Evolutionary conservation across 2,113 vertebrate species (phyloP), one percentile per base, ranked within the genome.

Genomic region (Gymnorhina tibicen): DNA sequence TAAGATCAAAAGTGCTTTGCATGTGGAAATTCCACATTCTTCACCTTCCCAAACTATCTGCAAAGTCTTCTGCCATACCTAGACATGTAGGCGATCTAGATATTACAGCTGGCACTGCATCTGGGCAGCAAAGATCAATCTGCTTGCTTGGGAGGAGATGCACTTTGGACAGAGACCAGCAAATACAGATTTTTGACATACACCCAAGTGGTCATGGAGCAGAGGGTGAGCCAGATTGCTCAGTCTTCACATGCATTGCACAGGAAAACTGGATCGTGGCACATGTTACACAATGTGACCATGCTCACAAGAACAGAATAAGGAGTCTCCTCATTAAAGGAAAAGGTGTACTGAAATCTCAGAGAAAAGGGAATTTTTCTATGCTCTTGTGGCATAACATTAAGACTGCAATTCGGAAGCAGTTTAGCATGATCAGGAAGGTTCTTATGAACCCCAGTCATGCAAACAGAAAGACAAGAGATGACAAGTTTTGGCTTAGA

Each of bases 171-270:
- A 83, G 58, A 42, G 72, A 69, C 11, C 50, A 82, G 24, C 44
- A 70, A 4, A 2, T 4, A 27, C 23, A 81, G 62, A 75, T 80
- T 90, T 90, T 60, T 53, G 35, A 91, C 32, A 30, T 1, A 16
- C 2, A 78, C 9, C 14, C 6, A 1, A 87, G 37, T 4, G 13
- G 56, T 20, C 64, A 47, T 1, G 23, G 78, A 94, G 74, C 94
- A 91, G 87, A 77, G 81, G 27, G 62, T 35, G 42, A 95, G 68
- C 33, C 93, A 96, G 95, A 93, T 91, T 95, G 93, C 60, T 80
- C 47, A 24, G 42, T 32, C 52, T 50, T 19, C 4, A 32, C 10
- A 21, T 4, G 37, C 59, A 28, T 8, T 27, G 35, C 80, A 58
- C 39, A 92, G 64, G 62, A 77, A 90, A 80, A 86, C 23, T 35